Evolutionary conservation across 2,797 vertebrate genomes (phyloP).

Genomic region (Enteromius afrohamiltoni): DNA sequence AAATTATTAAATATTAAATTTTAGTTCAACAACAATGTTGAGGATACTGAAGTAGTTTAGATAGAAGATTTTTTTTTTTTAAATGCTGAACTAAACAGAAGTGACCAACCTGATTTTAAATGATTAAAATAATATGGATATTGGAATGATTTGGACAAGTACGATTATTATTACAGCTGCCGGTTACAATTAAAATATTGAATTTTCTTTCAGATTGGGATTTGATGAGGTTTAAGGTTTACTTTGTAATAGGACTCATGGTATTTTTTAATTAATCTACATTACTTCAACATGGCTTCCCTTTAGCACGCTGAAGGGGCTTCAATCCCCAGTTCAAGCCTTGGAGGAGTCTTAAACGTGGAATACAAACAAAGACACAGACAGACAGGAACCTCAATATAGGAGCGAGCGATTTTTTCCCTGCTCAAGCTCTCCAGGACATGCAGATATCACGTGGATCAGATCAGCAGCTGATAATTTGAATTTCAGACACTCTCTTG

Average conservation of each 20-base stretch:
- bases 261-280: conserved; percentile 29
- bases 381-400: conserved; percentile 11
- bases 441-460: conserved; percentile 62
- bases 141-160: not conserved
- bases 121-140: not conserved
- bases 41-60: not conserved
- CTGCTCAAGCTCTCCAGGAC: conserved; percentile 34
- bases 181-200: conserved; percentile 23
- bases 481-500: conserved; percentile 34
- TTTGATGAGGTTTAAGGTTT: conserved; percentile 26
- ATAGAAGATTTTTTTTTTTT: no score
- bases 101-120: not conserved
- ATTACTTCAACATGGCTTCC: not conserved
- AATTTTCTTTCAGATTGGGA: conserved; percentile 5
- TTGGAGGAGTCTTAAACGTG: not conserved
- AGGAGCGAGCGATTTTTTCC: not conserved
- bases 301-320: conserved; percentile 13
- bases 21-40: no score
- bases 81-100: not conserved
- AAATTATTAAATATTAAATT: not conserved
- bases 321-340: not conserved
- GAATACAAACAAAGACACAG: conserved; percentile 1
- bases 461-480: conserved; percentile 50
- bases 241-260: conserved; percentile 21
- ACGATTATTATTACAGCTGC: conserved; percentile 6